Evolutionary conservation across 2,888 invertebrate genomes (phyloP), one percentile per base, ranked within the genome.

Genomic region (Sphaerophoria rueppellii): DNA sequence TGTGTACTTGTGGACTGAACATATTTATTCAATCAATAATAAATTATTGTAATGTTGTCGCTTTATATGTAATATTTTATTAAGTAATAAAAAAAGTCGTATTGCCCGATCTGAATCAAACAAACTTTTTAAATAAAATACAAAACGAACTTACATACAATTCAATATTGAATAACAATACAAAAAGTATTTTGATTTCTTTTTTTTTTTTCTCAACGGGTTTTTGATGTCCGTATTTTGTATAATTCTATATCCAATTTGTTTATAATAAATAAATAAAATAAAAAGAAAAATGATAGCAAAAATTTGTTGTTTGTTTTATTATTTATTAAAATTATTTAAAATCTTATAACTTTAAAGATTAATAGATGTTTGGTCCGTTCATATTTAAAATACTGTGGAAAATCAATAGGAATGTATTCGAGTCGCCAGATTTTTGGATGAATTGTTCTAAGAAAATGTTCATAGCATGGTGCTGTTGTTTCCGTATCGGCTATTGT

Each of bases 391-490:
- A 97, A 97, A 91, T 95, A 96, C 89, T 95, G 95, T 0, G 96
- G 95, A 90, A 97, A 97, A 90, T 96, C 94, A 48, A 95, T 91
- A 3, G 94, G 92, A 61, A 96, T 89, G 88, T 95, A 93, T 89
- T 95, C 93, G 34, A 95, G 92, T 9, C 89, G 92, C 94, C 96
- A 92, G 0, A 89, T 82, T 37, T 91, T 91, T 12, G 88, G 87
- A n/a, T 83, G 71, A 0, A 89, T 89, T 37, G 89, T 88, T 43
- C 93, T 93, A 0, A 96, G 91, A 92, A 97, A 97, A 92, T 96
- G 95, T 89, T 97, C 97, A 89, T 96, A 97, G 92, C 97, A 97
- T 0, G 97, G 97, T 0, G 97, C 97, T n/a, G 95, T 95, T 0
- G 95, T 94, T 85, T 97, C 96, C 90, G 96, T 93, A 88, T 97